These are phyloP conservation scores for Atherinomorus stipes DNA, from an alignment of 2,113 vertebrate genomes.

Conservation along the genomic window DNA sequence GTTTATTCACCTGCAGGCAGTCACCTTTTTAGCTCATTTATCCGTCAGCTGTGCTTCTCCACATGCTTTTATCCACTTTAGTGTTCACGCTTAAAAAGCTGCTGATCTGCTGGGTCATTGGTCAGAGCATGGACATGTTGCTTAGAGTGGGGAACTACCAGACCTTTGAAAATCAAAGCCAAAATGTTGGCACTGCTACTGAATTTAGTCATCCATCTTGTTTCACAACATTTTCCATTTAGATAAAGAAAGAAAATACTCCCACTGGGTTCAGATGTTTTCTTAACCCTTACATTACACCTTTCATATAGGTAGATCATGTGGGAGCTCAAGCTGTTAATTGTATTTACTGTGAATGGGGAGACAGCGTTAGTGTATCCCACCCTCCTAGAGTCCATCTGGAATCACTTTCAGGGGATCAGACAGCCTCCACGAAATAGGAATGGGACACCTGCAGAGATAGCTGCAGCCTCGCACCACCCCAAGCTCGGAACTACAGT, in stretches of 20 bases:
- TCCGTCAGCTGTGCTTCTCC: constrained; percentile 11
- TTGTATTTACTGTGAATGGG: constrained; percentile 77
- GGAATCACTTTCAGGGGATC: constrained; percentile 81
- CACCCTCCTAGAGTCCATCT: constrained; percentile 77
- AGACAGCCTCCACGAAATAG: constrained; percentile 75
- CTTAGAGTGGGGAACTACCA: constrained; percentile 30
- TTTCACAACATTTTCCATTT: constrained; percentile 73
- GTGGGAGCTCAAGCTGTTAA: constrained; percentile 74
- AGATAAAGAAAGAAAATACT: constrained; percentile 72
- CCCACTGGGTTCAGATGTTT: constrained; percentile 64
- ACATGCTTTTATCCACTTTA: constrained; percentile 13
- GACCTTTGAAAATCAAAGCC: constrained; percentile 44
- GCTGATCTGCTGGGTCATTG: constrained; percentile 20
- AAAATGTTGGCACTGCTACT: constrained; percentile 67
- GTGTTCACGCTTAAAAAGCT: constrained; percentile 25
- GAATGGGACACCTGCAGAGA: constrained; percentile 77
- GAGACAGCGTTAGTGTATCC: constrained; percentile 65
- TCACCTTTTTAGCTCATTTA: constrained; percentile 39
- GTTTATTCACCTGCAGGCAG: constrained; percentile 49
- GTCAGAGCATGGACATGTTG: constrained; percentile 35
- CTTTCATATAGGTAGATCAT: constrained; percentile 71
- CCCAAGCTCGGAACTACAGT: constrained; percentile 49
- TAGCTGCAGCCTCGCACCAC: constrained; percentile 67
- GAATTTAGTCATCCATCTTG: constrained; percentile 56
- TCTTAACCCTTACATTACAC: constrained; percentile 71